These are phyloP conservation scores for Mesembrinibis cayennensis DNA, from an alignment of 2,113 vertebrate species.

Conservation along the genomic window DNA sequence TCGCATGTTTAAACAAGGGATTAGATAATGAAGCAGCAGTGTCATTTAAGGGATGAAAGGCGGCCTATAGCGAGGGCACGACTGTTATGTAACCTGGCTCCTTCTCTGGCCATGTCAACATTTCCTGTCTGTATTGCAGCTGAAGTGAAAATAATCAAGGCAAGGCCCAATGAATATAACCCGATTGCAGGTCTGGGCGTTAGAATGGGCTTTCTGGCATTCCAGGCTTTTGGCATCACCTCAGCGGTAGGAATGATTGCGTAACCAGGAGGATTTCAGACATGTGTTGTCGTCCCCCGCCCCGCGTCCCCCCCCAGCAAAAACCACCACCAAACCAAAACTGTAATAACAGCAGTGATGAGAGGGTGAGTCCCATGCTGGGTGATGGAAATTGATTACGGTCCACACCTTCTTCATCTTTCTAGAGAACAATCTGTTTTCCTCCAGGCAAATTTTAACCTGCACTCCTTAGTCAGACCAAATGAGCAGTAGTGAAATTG, in stretches of 20 bases:
- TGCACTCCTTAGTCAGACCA: not conserved
- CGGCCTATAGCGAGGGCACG: not conserved
- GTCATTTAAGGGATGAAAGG: not conserved
- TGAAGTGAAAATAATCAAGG: not conserved
- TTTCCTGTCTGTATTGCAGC: not conserved
- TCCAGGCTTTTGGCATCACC: not conserved
- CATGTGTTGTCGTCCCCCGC: too few relatives aligned
- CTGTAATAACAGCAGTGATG: not conserved
- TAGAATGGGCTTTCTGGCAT: not conserved
- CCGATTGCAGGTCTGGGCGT: not conserved
- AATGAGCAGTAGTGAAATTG: not conserved
- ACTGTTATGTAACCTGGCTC: not conserved
- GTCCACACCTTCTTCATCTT: not conserved
- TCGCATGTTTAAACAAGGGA: not conserved
- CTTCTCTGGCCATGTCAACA: not conserved
- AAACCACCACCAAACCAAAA: not conserved
- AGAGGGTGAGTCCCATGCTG: not conserved
- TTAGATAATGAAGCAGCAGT: slow-evolving; percentile 14
- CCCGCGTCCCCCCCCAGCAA: not conserved
- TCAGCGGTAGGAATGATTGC: not conserved
- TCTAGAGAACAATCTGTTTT: not conserved
- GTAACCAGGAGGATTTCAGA: not conserved
- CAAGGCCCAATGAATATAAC: not conserved
- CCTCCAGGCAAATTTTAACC: not conserved
- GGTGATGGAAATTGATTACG: not conserved